A percentile compares a stretch with the other conserved stretches of the same genome.
These are phyloP conservation scores for Tenthredo notha DNA, from an alignment of 2,888 invertebrate genomes.

Conservation along the genomic window DNA sequence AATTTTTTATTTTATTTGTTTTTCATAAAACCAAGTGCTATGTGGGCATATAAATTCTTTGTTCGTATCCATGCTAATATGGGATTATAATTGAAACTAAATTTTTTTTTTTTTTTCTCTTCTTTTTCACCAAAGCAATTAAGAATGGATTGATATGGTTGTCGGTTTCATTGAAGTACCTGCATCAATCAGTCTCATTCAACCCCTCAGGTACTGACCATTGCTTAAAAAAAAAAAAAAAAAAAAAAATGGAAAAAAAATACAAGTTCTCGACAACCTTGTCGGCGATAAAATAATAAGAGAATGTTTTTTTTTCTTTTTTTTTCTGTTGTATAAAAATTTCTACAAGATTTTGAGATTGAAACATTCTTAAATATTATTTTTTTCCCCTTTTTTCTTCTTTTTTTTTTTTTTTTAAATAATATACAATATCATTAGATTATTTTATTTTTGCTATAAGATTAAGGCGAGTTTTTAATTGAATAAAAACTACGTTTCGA, in stretches of 20 bases:
- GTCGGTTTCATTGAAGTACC: conserved; percentile 59
- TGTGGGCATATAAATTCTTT: background rate
- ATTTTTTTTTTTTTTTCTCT: background rate
- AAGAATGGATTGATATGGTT: conserved; percentile 66
- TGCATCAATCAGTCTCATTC: conserved; percentile 60
- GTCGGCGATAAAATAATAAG: background rate
- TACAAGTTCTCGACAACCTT: conserved; percentile 43
- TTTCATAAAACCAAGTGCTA: background rate
- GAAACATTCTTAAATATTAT: background rate
- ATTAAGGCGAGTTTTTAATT: background rate
- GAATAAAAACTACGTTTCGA: background rate
- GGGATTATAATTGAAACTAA: background rate
- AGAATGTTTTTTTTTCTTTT: background rate
- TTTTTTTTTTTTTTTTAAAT: background rate
- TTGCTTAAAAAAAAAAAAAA: conserved; percentile 53
- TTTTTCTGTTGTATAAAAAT: conserved; percentile 10
- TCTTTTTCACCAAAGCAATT: background rate
- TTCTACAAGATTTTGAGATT: conserved; percentile 6
- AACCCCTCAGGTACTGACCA: conserved; percentile 63
- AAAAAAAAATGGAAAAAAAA: background rate
- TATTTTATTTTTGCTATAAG: background rate
- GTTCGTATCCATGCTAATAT: background rate
- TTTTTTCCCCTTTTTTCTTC: too few relatives aligned
- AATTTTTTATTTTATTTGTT: background rate
- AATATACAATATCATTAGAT: background rate